phyloP scores from a whole-genome alignment of 2,888 invertebrate species.

The Bombylius major region DNA sequence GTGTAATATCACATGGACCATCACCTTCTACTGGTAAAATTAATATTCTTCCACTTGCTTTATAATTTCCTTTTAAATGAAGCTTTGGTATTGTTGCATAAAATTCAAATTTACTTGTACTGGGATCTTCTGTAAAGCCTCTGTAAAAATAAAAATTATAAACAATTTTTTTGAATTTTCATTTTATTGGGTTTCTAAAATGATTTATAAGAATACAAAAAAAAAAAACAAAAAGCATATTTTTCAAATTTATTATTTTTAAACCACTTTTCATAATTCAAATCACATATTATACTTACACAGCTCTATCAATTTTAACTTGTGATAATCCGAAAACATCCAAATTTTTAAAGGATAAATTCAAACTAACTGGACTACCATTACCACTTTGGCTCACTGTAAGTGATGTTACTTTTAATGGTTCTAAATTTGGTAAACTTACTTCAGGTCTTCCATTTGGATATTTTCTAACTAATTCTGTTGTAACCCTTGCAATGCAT shows the following conservation, averaged over 20 bases:
- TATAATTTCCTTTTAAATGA: slow-evolving; percentile 28
- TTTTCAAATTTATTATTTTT: background rate
- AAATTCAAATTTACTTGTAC: slow-evolving; percentile 13
- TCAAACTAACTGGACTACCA: background rate
- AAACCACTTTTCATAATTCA: background rate
- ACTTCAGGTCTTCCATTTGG: slow-evolving; percentile 27
- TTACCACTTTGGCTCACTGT: background rate
- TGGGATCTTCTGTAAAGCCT: slow-evolving; percentile 11
- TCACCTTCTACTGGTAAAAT: slow-evolving; percentile 37
- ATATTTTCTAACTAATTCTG: slow-evolving; percentile 22
- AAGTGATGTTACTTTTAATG: slow-evolving; percentile 17
- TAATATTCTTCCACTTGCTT: slow-evolving; percentile 36
- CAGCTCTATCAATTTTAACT: background rate
- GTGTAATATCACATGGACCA: slow-evolving; percentile 29
- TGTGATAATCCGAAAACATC: background rate
- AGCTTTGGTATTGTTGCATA: slow-evolving; percentile 23
- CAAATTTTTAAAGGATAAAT: background rate
- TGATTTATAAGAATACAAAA: too few relatives aligned
- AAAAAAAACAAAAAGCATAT: too few relatives aligned
- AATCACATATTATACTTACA: background rate
- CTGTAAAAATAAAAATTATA: slow-evolving; percentile 2
- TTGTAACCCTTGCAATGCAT: slow-evolving; percentile 27
- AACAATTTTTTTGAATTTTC: background rate
- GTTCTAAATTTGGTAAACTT: slow-evolving; percentile 29
- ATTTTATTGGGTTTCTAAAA: too few relatives aligned